These are phyloP conservation scores for Hemaris fuciformis DNA, from an alignment of 2,888 invertebrate genomes.

Conservation along the genomic window DNA sequence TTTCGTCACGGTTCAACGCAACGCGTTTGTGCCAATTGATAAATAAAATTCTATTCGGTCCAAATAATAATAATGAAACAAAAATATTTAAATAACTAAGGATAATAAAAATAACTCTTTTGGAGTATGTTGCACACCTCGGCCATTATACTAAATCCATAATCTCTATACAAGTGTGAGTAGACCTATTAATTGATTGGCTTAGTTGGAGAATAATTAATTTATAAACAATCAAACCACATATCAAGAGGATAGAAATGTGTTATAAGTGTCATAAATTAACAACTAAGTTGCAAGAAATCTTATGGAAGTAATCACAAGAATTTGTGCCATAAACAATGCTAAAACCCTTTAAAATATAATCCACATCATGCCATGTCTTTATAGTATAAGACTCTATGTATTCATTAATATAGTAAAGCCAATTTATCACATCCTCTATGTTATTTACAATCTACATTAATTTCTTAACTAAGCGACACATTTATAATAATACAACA, in stretches of 20 bases:
- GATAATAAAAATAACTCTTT: neutral
- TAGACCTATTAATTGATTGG: neutral
- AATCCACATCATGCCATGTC: neutral
- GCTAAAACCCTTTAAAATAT: neutral
- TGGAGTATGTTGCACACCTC: constrained; percentile 10
- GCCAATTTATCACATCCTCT: neutral
- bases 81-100: neutral
- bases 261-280: neutral
- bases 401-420: neutral
- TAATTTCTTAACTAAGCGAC: neutral
- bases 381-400: neutral
- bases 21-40: neutral
- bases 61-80: neutral
- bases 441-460: neutral
- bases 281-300: neutral
- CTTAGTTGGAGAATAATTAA: neutral
- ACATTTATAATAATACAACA: neutral
- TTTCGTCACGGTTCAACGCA: neutral
- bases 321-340: neutral
- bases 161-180: neutral
- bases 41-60: neutral
- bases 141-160: neutral
- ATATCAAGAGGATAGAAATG: neutral
- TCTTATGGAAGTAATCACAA: neutral
- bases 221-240: neutral